Conservation (phyloP, 2,113 vertebrate species). For the Xyliphius kryptos region DNA sequence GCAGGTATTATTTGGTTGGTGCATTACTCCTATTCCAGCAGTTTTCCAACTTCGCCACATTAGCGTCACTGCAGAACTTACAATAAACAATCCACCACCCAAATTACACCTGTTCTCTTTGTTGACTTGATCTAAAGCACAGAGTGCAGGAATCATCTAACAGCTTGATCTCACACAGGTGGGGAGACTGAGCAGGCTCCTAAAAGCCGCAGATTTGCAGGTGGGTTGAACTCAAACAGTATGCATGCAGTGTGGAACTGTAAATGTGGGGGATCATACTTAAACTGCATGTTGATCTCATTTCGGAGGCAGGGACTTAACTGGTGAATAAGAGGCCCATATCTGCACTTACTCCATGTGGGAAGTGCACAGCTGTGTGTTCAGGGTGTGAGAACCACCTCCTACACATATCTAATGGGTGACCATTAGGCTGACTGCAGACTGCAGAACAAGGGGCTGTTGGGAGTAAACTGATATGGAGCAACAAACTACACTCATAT, state of each 20-base stretch:
- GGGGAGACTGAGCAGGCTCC: no score
- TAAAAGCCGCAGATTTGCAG: not conserved
- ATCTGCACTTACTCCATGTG: not conserved
- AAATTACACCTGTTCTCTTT: no score
- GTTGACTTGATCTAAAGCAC: no score
- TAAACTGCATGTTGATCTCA: slow-evolving; percentile 21
- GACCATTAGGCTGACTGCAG: not conserved
- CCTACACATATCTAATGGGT: not conserved
- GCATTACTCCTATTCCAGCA: no score
- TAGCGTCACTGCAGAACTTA: no score
- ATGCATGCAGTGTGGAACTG: not conserved
- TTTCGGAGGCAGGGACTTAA: slow-evolving; percentile 18
- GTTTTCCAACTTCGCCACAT: no score
- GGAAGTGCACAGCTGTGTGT: not conserved
- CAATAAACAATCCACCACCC: no score
- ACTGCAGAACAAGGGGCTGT: no score
- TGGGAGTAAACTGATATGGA: not conserved
- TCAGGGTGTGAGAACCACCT: not conserved
- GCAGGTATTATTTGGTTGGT: no score
- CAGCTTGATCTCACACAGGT: no score
- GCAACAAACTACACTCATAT: no score
- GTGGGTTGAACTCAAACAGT: not conserved
- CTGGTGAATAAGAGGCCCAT: not conserved
- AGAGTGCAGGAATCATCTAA: no score
- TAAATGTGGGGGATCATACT: slow-evolving; percentile 43